Conservation (phyloP, 2,888 invertebrate genomes). For the Allacma fusca region DNA sequence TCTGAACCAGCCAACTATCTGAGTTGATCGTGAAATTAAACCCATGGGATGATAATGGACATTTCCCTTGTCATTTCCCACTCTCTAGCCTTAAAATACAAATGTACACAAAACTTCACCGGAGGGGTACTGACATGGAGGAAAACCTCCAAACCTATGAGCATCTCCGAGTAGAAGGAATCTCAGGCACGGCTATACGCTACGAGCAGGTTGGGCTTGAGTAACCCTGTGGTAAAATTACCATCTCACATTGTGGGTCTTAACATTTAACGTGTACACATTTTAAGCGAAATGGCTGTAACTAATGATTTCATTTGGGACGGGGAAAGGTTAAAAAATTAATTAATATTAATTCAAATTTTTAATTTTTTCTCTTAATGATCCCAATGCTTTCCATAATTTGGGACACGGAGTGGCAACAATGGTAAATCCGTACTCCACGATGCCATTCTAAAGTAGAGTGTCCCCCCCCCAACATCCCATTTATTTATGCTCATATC, state of each 20-base stretch:
- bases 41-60: slow-evolving; percentile 8
- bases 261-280: neutral
- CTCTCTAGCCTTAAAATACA: neutral
- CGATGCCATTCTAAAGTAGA: too few species aligned
- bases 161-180: neutral
- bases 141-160: neutral
- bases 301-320: slow-evolving; percentile 32
- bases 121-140: neutral
- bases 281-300: slow-evolving; percentile 18
- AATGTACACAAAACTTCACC: neutral
- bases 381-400: neutral
- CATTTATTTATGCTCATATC: too few species aligned
- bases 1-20: neutral
- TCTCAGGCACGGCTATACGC: too few species aligned
- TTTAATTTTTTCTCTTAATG: slow-evolving; percentile 16
- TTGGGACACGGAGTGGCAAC: too few species aligned
- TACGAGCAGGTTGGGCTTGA: neutral
- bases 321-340: slow-evolving; percentile 12
- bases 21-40: neutral
- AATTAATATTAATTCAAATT: slow-evolving; percentile 28
- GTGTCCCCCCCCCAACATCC: too few species aligned
- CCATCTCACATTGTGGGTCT: neutral
- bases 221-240: neutral
- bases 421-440: too few species aligned
- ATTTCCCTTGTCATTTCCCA: slow-evolving; percentile 19